Evolutionary conservation across 2,888 invertebrate species (phyloP), one percentile per base, ranked within the genome.

Genomic region (Entomobrya multifasciata): DNA sequence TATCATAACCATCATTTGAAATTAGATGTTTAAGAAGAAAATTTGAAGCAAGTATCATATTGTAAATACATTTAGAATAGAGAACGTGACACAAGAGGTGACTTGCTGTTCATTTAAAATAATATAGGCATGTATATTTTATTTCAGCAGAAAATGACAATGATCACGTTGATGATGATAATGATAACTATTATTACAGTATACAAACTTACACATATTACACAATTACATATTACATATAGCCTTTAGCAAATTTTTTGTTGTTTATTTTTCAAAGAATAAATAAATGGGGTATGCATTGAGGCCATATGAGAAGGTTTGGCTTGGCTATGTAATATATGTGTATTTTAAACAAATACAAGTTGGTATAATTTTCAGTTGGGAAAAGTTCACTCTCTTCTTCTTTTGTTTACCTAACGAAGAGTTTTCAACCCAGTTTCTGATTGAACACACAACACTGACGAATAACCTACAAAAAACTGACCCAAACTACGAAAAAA

Each of bases 41-140:
- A n/a, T n/a, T n/a, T n/a, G n/a, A n/a, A n/a, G n/a, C n/a, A n/a
- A n/a, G n/a, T n/a, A n/a, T n/a, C n/a, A n/a, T n/a, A n/a, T n/a
- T n/a, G n/a, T n/a, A n/a, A n/a, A n/a, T n/a, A n/a, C n/a, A n/a
- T n/a, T n/a, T n/a, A 30, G 2, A 22, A 20, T 17, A n/a, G 60
- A 41, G 36, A 17, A 65, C 65, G 65, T 65, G 65, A 65, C 36
- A n/a, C n/a, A n/a, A n/a, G n/a, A n/a, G n/a, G 65, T n/a, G 65
- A 65, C 65, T 65, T 65, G 36, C 36, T 65, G 65, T 65, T n/a
- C 65, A 65, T 65, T 65, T 30, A 65, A 65, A 65, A 65, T 65
- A 65, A 65, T 65, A 65, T 65, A 36, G 65, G 30, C 17, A 36
- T 36, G 17, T 65, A 17, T 17, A 36, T 65, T 65, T 17, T 41